Conservation (phyloP, 2,888 invertebrate species). For the Lepeophtheirus nordmannii region DNA sequence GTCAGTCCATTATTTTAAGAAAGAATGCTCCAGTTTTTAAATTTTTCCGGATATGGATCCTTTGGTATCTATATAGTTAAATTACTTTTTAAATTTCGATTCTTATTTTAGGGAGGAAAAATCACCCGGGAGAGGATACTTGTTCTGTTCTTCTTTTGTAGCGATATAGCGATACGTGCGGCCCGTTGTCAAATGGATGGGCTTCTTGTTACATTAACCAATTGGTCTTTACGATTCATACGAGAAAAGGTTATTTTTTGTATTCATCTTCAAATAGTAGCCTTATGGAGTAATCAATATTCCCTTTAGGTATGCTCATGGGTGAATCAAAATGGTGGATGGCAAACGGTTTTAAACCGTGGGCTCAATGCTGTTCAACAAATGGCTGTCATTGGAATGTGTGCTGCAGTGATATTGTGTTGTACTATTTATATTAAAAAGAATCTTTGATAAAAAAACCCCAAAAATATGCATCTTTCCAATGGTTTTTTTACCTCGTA, state of each 20-base stretch:
- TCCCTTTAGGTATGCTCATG: constrained; percentile 4
- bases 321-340: constrained; percentile 11
- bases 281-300: background rate
- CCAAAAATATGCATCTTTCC: no score
- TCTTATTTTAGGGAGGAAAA: background rate
- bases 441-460: background rate
- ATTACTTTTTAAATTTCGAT: no score
- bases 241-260: background rate
- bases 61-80: no score
- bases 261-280: background rate
- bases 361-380: constrained; percentile 19
- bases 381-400: constrained; percentile 13
- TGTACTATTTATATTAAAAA: constrained; percentile 7
- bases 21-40: no score
- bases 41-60: no score
- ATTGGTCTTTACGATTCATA: constrained; percentile 17
- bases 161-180: constrained; percentile 9
- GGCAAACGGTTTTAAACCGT: background rate
- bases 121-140: constrained; percentile 17
- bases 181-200: background rate
- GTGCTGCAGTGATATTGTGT: constrained; percentile 6
- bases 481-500: no score
- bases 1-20: background rate
- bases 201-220: background rate
- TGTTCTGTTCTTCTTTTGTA: constrained; percentile 19